These are phyloP conservation scores for Melanotaenia trifasciata DNA, from an alignment of 2,797 vertebrate genomes.

Conservation along the genomic window DNA sequence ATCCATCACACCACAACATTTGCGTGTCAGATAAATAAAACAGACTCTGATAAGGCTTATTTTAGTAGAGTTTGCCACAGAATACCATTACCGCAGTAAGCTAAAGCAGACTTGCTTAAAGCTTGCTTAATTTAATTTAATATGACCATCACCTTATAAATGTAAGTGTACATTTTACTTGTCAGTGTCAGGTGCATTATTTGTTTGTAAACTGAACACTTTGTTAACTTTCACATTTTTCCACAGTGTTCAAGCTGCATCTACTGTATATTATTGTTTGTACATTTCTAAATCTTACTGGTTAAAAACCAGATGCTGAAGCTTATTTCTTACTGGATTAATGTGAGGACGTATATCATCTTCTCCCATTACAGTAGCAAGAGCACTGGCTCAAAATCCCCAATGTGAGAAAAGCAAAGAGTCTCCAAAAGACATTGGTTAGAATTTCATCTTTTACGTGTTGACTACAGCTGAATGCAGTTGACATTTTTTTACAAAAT, in stretches of 20 bases:
- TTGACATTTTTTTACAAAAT: slow-evolving; percentile 55
- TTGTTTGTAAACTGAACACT: slow-evolving; percentile 63
- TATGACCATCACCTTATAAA: slow-evolving; percentile 83
- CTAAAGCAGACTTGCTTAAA: slow-evolving; percentile 68
- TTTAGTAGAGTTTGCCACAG: slow-evolving; percentile 44
- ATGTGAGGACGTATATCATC: slow-evolving; percentile 40
- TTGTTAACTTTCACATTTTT: slow-evolving; percentile 59
- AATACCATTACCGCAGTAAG: slow-evolving; percentile 61
- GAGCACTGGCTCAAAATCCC: slow-evolving; percentile 18
- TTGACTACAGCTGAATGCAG: slow-evolving; percentile 50
- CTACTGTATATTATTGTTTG: slow-evolving; percentile 55
- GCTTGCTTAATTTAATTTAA: slow-evolving; percentile 59
- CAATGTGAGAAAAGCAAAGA: slow-evolving; percentile 22
- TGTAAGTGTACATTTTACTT: slow-evolving; percentile 64
- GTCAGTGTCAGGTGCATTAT: slow-evolving; percentile 57
- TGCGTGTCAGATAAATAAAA: slow-evolving; percentile 66
- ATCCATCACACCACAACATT: slow-evolving; percentile 57
- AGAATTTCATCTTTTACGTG: slow-evolving; percentile 32
- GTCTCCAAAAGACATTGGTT: slow-evolving; percentile 9
- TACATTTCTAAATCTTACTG: slow-evolving; percentile 60
- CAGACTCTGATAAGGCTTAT: slow-evolving; percentile 33
- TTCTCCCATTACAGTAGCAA: slow-evolving; percentile 35
- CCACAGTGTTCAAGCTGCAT: slow-evolving; percentile 53
- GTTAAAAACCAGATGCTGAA: slow-evolving; percentile 71
- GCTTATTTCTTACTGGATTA: slow-evolving; percentile 64